Evolutionary conservation across 2,888 invertebrate genomes (phyloP), one percentile per base, ranked within the genome.

Genomic region (Conus canariensis): DNA sequence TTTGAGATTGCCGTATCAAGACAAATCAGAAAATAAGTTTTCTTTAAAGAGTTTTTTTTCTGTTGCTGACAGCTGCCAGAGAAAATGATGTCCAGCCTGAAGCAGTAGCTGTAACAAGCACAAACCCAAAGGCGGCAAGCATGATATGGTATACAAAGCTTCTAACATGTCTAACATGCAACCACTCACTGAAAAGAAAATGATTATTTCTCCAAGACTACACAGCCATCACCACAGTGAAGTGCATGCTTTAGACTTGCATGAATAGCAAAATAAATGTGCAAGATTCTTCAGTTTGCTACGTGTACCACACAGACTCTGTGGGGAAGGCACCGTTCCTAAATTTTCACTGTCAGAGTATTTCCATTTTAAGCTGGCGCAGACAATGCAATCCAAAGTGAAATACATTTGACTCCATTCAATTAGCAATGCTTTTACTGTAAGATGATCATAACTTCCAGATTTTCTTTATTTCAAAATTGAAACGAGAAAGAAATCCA

Each of bases 111-210:
- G 70, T 25, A 77, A 10, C 25, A 80, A 30, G 77, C 77, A 80
- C 77, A 30, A 16, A 70, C 16, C 70, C 70, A 70, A 12, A 22
- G 22, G 16, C 25, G 4, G 22, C 77, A 80, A 80, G 77, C 77
- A 80, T 14, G 45, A 30, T 80, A 80, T 30, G 10, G 14, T 30
- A 30, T 30, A 80, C 14, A 14, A 80, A 80, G 77, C 77, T 30
- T 80, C 77, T 80, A 80, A 30, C 77, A 80, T 80, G 77, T 80
- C 77, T 80, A 80, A 30, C 77, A 80, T 80, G 77, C 77, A 80
- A 30, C 30, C 14, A 30, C 30, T 80, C 30, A 16, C 30, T n/a
- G n/a, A n/a, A 74, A 22, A 9, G 25, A n/a, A 74, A n/a, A 10
- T 7, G 74, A n/a, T 74, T 74, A 74, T 9, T 74, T 74, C 74